Evolutionary conservation across 2,888 invertebrate species (phyloP), one percentile per base, ranked within the genome.

Genomic region (Oligia latruncula): DNA sequence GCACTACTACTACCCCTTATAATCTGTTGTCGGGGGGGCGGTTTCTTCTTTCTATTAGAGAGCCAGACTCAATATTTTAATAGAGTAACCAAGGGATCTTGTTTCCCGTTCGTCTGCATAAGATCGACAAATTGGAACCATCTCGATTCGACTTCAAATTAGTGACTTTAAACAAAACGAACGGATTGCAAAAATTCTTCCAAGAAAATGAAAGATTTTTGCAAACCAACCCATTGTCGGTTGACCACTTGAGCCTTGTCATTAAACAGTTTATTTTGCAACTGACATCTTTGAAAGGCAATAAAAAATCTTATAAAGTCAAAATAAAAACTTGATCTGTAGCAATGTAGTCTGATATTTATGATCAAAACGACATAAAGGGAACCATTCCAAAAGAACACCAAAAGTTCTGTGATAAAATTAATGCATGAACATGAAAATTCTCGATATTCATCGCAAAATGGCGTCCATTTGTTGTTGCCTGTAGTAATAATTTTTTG

Each of bases 401-500:
- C 35, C 43, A 74, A 40, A 40, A 40, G 40, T 40, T 40, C 40
- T 40, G 40, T 40, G 40, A 40, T 40, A 40, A 58, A 71, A 40
- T 29, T 17, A 71, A 52, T 64, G n/a, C 29, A n/a, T n/a, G 40
- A 52, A 49, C 74, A 62, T 78, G 3, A 74, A 77, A 77, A 74
- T 15, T 67, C 65, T 67, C 74, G 60, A 77, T 77, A 66, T 77
- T 71, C 73, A 77, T 70, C n/a, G 62, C 66, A 67, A 77, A 68
- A 23, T 29, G 2, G 4, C 58, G n/a, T 17, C 29, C 66, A 55
- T 71, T 77, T 64, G 43, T 77, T 77, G 40, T 62, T 49, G 29
- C 11, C 17, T 4, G 71, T 43, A 40, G 74, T 58, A 49, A 71
- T 71, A 71, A n/a, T 55, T 74, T 73, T 71, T 6, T 17, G 46